These are phyloP conservation scores for Heliangelus exortis DNA, from an alignment of 2,797 vertebrate genomes.

Conservation along the genomic window DNA sequence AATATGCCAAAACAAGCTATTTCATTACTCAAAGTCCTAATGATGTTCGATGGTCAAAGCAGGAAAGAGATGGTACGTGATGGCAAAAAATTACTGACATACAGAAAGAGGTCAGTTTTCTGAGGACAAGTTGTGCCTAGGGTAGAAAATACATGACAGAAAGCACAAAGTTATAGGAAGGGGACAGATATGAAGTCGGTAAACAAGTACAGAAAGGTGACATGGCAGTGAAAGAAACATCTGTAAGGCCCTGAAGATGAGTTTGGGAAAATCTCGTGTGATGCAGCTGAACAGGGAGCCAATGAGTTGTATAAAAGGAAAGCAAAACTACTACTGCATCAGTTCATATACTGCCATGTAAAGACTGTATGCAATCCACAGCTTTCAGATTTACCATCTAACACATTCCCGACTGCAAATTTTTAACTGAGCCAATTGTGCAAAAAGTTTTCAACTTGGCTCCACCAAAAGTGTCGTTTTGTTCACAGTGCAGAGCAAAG, in stretches of 20 bases:
- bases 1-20: background rate
- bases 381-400: constrained; percentile 8
- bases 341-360: background rate
- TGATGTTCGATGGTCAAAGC: background rate
- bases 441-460: background rate
- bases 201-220: background rate
- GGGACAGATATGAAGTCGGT: background rate
- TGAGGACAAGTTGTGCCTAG: background rate
- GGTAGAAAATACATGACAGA: background rate
- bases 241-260: background rate
- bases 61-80: background rate
- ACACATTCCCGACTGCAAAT: background rate
- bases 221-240: background rate
- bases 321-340: background rate
- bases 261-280: background rate
- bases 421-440: background rate
- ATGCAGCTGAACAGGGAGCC: background rate
- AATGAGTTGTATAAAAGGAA: background rate
- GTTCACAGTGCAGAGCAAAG: background rate
- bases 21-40: background rate
- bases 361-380: background rate
- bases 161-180: background rate
- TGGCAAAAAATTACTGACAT: background rate
- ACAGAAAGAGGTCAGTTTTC: background rate
- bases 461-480: background rate